These are phyloP conservation scores for Blastomussa wellsi DNA, from an alignment of 92 coral and sea anemone species.

Conservation along the genomic window DNA sequence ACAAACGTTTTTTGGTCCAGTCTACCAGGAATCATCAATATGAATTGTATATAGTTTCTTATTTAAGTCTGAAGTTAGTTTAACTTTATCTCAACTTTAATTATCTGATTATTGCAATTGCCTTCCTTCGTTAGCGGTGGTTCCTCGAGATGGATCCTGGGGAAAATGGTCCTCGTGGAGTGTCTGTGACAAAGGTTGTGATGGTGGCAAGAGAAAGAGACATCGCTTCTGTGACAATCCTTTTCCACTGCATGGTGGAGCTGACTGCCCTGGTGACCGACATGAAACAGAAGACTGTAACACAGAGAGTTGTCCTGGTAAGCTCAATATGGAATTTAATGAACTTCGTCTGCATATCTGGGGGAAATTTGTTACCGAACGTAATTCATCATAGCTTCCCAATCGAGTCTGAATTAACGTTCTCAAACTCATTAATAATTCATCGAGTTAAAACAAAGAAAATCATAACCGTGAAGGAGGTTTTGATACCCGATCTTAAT, in stretches of 20 bases:
- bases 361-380: too few species aligned
- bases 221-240: constrained; percentile 70
- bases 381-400: too few species aligned
- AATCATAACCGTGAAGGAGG: too few species aligned
- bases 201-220: constrained; percentile 54
- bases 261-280: constrained; percentile 38
- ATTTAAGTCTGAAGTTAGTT: too few species aligned
- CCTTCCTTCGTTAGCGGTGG: constrained; percentile 19
- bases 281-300: constrained; percentile 50
- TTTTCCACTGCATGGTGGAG: constrained; percentile 62
- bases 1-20: too few species aligned
- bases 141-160: constrained; percentile 59
- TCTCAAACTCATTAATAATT: too few species aligned
- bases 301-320: constrained; percentile 62
- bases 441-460: too few species aligned
- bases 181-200: constrained; percentile 58
- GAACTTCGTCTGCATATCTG: too few species aligned
- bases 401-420: too few species aligned
- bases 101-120: background rate
- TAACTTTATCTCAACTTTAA: background rate
- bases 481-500: too few species aligned
- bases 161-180: constrained; percentile 69
- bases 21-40: too few species aligned
- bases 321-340: background rate
- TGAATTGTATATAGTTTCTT: too few species aligned